These are phyloP conservation scores for Sakesphorus luctuosus DNA, from an alignment of 2,113 vertebrate species.

Conservation along the genomic window DNA sequence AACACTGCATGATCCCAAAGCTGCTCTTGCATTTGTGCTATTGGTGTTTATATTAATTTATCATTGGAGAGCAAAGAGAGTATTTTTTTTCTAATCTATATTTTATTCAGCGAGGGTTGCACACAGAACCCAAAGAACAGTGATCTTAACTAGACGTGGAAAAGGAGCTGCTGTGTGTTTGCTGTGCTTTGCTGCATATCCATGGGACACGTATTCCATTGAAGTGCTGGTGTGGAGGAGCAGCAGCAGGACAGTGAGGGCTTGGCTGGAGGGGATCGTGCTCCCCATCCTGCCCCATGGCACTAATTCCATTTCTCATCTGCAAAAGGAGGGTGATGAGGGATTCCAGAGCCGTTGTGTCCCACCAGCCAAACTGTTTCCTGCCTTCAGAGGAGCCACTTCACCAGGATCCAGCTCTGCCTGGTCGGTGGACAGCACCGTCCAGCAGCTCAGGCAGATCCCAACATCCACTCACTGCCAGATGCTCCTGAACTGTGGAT, in stretches of 20 bases:
- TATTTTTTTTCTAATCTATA: neutral
- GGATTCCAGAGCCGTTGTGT: neutral
- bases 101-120: neutral
- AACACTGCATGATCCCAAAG: neutral
- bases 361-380: neutral
- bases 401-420: neutral
- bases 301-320: neutral
- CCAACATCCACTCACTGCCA: neutral
- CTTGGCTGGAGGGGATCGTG: neutral
- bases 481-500: neutral
- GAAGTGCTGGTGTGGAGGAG: neutral
- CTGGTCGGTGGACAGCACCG: neutral
- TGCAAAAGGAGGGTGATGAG: neutral
- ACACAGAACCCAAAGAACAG: neutral
- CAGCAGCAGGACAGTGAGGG: neutral
- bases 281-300: rapidly evolving
- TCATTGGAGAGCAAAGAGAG: neutral
- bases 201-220: neutral
- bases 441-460: neutral
- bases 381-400: rapidly evolving
- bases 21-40: neutral
- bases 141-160: neutral
- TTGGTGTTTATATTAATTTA: neutral
- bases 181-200: neutral
- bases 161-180: neutral